These are phyloP conservation scores for Epinotia demarniana DNA, from an alignment of 2,888 invertebrate species.

Conservation along the genomic window DNA sequence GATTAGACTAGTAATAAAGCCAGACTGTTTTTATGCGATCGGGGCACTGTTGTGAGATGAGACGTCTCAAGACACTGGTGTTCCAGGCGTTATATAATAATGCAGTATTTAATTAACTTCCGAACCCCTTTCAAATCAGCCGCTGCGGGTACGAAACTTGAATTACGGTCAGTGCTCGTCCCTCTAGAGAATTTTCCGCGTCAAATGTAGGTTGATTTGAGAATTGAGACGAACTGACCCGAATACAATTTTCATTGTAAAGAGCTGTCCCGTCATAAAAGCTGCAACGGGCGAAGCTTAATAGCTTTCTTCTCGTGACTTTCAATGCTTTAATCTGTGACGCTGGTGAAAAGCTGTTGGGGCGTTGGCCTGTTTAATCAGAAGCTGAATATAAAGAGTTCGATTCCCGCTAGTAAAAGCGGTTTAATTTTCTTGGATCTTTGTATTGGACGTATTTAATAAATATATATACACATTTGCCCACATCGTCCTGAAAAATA, in stretches of 20 bases:
- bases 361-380: neutral
- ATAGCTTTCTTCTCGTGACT: constrained; percentile 46
- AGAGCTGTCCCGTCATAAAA: constrained; percentile 46
- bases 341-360: neutral
- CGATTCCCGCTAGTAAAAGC: too few relatives aligned
- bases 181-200: constrained; percentile 40
- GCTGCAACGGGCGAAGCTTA: constrained; percentile 44
- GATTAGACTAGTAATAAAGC: neutral
- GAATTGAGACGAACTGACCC: constrained; percentile 62
- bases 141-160: constrained; percentile 8
- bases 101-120: constrained; percentile 58
- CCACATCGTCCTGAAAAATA: too few relatives aligned
- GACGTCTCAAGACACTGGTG: constrained; percentile 14
- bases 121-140: constrained; percentile 11
- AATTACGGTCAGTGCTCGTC: constrained; percentile 34
- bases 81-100: constrained; percentile 68
- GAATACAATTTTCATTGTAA: constrained; percentile 67
- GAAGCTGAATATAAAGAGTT: too few relatives aligned
- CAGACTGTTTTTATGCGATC: constrained; percentile 8
- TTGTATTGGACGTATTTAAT: too few relatives aligned
- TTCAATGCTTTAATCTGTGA: constrained; percentile 40
- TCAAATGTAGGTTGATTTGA: constrained; percentile 55
- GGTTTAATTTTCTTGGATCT: too few relatives aligned
- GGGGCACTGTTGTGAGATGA: constrained; percentile 14
- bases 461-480: too few relatives aligned